Base-by-base conservation (phyloP, 2,113 vertebrate species). In the Hippolais icterina region DNA sequence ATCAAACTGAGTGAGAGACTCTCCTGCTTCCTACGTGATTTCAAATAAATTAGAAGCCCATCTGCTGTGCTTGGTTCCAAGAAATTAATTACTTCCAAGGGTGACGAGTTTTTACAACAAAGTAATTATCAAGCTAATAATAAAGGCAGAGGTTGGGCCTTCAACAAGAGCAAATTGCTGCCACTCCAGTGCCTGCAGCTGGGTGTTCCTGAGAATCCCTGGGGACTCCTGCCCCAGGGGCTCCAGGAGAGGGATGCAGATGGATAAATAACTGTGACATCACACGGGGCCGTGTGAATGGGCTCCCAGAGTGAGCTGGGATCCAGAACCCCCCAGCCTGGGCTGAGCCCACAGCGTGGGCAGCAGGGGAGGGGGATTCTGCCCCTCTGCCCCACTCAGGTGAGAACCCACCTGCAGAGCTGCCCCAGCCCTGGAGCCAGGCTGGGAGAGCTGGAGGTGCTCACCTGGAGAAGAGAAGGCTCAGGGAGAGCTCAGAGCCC, bases 81-180 rank as follows among this genome's bases (percentile, higher is more conserved):
- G 54, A 70, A 90, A 86, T 91, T 90, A 96, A 97, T 96, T 91
- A 96, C 87, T 88, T 88, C 71, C 84, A 83, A 91, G 79, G 79
- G 63, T 86, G 89, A 91, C 0, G 0, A 57, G 63, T 57, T 95
- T 78, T 95, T 91, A 56, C 70, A 90, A 91, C 71, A 29, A 70
- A 65, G 79, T 77, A 77, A 94, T 97, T 90, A 94, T 44, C 78
- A 41, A 80, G 75, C 33, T 83, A 66, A 91, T 87, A 54, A 77
- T 42, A 78, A 85, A 93, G 47, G 85, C 84, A 88, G 88, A 88
- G 84, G 42, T 35, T 90, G 85, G 59, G 65, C 42, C 37, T 72
- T 44, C 63, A 15, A 6, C 10, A 12, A 39, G 33, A 90, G 66
- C 31, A 41, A 65, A 65, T 61, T 33, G 23, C 44, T 47, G 2